These are phyloP conservation scores for Melinaea menophilus DNA, from an alignment of 2,888 invertebrate genomes.

Conservation along the genomic window DNA sequence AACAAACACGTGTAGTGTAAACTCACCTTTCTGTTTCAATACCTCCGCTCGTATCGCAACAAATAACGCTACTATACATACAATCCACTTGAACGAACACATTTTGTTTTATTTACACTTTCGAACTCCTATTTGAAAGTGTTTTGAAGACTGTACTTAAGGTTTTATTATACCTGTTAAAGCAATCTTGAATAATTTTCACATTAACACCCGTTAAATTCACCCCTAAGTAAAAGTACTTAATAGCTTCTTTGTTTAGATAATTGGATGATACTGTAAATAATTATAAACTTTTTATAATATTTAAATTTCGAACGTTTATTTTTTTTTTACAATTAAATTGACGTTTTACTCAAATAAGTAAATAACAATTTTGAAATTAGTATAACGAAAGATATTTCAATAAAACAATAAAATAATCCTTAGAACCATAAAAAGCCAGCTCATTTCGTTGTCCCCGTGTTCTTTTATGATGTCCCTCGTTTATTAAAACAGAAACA, in stretches of 20 bases:
- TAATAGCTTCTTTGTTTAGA: slow-evolving; percentile 18
- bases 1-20: background rate
- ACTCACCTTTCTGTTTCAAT: slow-evolving; percentile 52
- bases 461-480: slow-evolving; percentile 6
- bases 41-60: slow-evolving; percentile 55
- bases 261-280: slow-evolving; percentile 17
- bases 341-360: no score
- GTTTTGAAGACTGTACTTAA: slow-evolving; percentile 3
- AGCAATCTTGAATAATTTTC: slow-evolving; percentile 28
- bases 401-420: background rate
- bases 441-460: background rate
- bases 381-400: background rate
- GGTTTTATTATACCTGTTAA: slow-evolving; percentile 17
- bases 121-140: slow-evolving; percentile 8
- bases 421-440: background rate
- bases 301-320: background rate
- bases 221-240: slow-evolving; percentile 19
- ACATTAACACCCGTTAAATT: slow-evolving; percentile 20
- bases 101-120: slow-evolving; percentile 36
- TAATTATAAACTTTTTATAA: slow-evolving; percentile 9
- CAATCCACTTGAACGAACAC: slow-evolving; percentile 53
- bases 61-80: slow-evolving; percentile 50
- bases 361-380: no score
- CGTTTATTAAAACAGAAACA: slow-evolving; percentile 24
- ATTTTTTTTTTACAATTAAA: no score